phyloP scores from a whole-genome alignment of 1,140 invertebrate genomes.

The Neodiprion lecontei region DNA sequence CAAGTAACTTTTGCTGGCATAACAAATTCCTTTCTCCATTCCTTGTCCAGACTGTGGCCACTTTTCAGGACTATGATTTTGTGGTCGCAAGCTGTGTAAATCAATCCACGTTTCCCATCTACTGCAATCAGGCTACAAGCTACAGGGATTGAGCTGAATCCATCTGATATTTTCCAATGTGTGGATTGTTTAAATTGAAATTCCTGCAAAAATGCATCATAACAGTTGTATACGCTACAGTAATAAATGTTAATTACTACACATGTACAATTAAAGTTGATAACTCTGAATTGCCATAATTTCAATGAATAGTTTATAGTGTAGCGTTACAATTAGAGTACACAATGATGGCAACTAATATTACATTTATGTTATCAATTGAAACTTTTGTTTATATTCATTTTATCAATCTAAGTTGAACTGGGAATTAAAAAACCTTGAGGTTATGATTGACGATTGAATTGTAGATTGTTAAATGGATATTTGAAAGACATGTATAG shows the following conservation, averaged over 20 bases:
- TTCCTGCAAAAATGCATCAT: slow-evolving; percentile 40
- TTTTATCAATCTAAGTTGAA: too few species aligned
- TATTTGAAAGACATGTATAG: background rate
- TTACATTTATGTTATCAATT: background rate
- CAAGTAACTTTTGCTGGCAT: slow-evolving; percentile 39
- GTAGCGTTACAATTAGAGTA: slow-evolving; percentile 6
- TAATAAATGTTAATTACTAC: slow-evolving; percentile 15
- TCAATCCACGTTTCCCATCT: slow-evolving; percentile 50
- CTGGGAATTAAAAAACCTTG: too few species aligned
- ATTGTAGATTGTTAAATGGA: too few species aligned
- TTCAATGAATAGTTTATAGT: slow-evolving; percentile 6
- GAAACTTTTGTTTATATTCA: too few species aligned
- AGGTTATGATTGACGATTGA: too few species aligned
- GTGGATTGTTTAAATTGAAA: slow-evolving; percentile 52
- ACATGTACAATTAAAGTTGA: slow-evolving; percentile 12
- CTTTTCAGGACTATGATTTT: slow-evolving; percentile 49
- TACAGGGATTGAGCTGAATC: slow-evolving; percentile 34
- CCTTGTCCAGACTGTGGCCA: slow-evolving; percentile 30
- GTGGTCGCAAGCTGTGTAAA: slow-evolving; percentile 51
- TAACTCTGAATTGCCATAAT: background rate
- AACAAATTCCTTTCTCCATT: slow-evolving; percentile 49
- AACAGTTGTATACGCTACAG: background rate
- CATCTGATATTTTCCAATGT: slow-evolving; percentile 44
- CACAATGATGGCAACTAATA: background rate
- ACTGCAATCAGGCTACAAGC: slow-evolving; percentile 46